Evolutionary conservation across 2,888 invertebrate species (phyloP).

Genomic region (Psococerastis gibbosa): DNA sequence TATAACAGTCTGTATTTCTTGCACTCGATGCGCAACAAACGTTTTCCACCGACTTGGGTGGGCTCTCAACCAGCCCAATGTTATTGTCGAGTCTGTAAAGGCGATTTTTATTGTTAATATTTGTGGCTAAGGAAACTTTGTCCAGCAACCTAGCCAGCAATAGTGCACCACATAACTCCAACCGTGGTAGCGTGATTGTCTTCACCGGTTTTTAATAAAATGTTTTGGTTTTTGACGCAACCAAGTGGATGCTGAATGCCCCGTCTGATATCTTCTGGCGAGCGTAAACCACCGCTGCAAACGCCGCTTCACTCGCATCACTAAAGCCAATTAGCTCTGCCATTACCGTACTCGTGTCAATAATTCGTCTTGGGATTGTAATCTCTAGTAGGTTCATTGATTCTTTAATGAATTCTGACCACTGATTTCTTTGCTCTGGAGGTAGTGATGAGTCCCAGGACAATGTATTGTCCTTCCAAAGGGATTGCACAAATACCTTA

Average conservation of each 20-base stretch:
- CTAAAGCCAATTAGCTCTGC: slow-evolving; percentile 17
- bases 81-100: slow-evolving; percentile 21
- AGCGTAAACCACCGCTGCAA: slow-evolving; percentile 16
- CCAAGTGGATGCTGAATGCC: slow-evolving; percentile 1
- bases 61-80: slow-evolving; percentile 19
- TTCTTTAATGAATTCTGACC: slow-evolving; percentile 11
- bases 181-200: slow-evolving; percentile 17
- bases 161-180: slow-evolving; percentile 20
- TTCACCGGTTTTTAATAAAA: slow-evolving; percentile 17
- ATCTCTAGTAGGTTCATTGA: slow-evolving; percentile 8
- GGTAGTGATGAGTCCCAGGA: slow-evolving; percentile 18
- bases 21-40: slow-evolving; percentile 19
- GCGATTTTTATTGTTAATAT: slow-evolving; percentile 12
- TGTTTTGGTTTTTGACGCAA: slow-evolving; percentile 14
- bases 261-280: slow-evolving; percentile 13
- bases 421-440: slow-evolving; percentile 6
- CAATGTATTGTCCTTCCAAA: slow-evolving; percentile 15
- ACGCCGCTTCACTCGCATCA: slow-evolving; percentile 16
- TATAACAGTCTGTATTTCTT: slow-evolving; percentile 16
- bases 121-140: slow-evolving; percentile 12
- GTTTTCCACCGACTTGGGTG: slow-evolving; percentile 17
- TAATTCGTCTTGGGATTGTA: slow-evolving; percentile 11
- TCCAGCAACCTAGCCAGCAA: slow-evolving; percentile 17
- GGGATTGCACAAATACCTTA: slow-evolving; percentile 17
- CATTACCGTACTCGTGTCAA: not conserved